These are phyloP conservation scores for Sphinx pinastri DNA, from an alignment of 2,888 invertebrate genomes.

Conservation along the genomic window DNA sequence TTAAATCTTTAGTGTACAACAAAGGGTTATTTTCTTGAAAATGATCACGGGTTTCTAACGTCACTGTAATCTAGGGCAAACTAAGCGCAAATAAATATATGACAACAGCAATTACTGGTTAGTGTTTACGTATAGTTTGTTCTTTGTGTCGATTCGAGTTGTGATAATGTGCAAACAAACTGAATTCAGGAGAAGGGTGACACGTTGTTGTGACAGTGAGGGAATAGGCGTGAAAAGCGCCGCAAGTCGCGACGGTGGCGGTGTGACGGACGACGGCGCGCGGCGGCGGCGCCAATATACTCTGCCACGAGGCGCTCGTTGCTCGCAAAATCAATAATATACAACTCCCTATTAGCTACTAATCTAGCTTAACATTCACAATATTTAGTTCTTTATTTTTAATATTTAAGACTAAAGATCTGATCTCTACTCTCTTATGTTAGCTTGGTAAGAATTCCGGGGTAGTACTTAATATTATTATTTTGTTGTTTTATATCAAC, in stretches of 20 bases:
- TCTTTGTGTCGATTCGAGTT: slow-evolving; percentile 53
- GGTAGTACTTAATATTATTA: too few species aligned
- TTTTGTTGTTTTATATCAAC: too few species aligned
- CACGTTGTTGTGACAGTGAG: slow-evolving; percentile 60
- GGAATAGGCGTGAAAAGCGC: slow-evolving; percentile 48
- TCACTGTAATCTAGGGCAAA: slow-evolving; percentile 25
- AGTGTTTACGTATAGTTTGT: slow-evolving; percentile 36
- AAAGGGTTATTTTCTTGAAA: slow-evolving; percentile 25
- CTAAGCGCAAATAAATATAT: not conserved
- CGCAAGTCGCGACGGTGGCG: slow-evolving; percentile 40
- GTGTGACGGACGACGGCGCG: slow-evolving; percentile 44
- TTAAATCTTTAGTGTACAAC: slow-evolving; percentile 41
- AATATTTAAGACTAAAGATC: too few species aligned
- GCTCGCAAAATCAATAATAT: slow-evolving; percentile 42
- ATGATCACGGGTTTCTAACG: not conserved
- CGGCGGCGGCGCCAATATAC: slow-evolving; percentile 40
- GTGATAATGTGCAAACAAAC: slow-evolving; percentile 74
- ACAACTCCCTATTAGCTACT: not conserved
- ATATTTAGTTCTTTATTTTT: too few species aligned
- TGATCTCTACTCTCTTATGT: too few species aligned
- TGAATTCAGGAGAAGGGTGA: slow-evolving; percentile 66
- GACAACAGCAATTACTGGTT: slow-evolving; percentile 28
- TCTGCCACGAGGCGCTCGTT: slow-evolving; percentile 40
- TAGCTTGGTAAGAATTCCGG: too few species aligned
- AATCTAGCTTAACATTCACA: too few species aligned